Conservation (phyloP, 2,113 vertebrate species). For the Platycercus adscitus region DNA sequence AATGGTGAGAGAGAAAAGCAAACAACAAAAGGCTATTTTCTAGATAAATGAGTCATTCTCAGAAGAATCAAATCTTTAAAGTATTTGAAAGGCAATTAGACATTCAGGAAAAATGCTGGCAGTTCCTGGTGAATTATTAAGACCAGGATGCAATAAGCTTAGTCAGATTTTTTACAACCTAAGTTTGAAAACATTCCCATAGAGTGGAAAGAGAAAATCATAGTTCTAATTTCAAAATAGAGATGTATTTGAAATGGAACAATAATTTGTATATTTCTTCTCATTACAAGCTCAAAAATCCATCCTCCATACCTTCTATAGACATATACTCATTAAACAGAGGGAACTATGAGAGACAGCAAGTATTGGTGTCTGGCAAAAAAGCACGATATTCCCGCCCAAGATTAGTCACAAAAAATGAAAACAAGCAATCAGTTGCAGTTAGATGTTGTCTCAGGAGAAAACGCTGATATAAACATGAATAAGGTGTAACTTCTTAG, state of each 20-base stretch:
- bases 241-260: not conserved
- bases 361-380: not conserved
- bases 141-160: not conserved
- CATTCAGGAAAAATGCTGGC: not conserved
- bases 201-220: not conserved
- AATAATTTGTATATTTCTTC: not conserved
- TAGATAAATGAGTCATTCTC: slow-evolving; percentile 12
- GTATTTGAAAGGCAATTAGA: slow-evolving; percentile 3
- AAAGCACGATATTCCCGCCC: not conserved
- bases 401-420: not conserved
- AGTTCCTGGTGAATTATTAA: not conserved
- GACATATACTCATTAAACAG: not conserved
- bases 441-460: not conserved
- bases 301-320: not conserved
- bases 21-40: slow-evolving; percentile 13
- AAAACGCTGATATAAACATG: not conserved
- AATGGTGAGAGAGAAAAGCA: slow-evolving; percentile 9
- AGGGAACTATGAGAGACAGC: not conserved
- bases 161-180: not conserved
- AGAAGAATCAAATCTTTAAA: not conserved
- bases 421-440: not conserved
- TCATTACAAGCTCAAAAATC: not conserved
- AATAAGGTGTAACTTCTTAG: not conserved
- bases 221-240: not conserved
- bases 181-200: not conserved